These are phyloP conservation scores for Lagopus leucura DNA, from an alignment of 2,113 vertebrate genomes.

Conservation along the genomic window DNA sequence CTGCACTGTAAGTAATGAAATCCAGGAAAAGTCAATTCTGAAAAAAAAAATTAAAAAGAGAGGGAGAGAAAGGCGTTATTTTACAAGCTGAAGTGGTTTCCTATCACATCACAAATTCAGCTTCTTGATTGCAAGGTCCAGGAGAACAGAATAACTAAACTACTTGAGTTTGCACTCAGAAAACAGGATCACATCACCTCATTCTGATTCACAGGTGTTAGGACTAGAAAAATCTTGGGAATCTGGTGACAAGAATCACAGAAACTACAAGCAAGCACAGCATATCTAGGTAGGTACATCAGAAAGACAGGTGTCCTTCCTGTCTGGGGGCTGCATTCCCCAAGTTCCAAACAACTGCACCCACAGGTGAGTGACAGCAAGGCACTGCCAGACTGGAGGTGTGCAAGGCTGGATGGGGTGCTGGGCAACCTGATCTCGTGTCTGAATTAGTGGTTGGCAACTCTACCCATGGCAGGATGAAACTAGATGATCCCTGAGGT, in stretches of 20 bases:
- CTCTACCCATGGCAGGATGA: too few relatives aligned
- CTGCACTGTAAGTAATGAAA: not conserved
- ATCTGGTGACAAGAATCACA: constrained; percentile 4
- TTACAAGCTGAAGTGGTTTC: not conserved
- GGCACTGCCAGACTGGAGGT: not conserved
- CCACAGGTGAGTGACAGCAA: not conserved
- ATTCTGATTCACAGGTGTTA: not conserved
- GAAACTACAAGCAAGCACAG: not conserved
- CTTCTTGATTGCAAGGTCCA: not conserved
- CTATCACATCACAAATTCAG: not conserved
- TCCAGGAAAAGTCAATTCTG: not conserved
- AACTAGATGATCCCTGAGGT: too few relatives aligned
- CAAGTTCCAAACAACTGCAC: not conserved
- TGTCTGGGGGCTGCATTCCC: not conserved
- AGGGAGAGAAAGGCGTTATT: not conserved
- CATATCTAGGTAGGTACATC: not conserved
- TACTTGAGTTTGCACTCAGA: not conserved
- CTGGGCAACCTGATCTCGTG: too few relatives aligned
- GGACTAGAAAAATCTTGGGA: not conserved
- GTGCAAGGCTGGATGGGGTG: not conserved
- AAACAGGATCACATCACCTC: not conserved
- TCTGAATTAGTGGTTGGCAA: too few relatives aligned
- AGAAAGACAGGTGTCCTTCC: not conserved
- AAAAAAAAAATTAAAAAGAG: not conserved
- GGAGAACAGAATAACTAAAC: not conserved